Evolutionary conservation across 2,888 invertebrate genomes (phyloP).

Genomic region (Taenaris catops): DNA sequence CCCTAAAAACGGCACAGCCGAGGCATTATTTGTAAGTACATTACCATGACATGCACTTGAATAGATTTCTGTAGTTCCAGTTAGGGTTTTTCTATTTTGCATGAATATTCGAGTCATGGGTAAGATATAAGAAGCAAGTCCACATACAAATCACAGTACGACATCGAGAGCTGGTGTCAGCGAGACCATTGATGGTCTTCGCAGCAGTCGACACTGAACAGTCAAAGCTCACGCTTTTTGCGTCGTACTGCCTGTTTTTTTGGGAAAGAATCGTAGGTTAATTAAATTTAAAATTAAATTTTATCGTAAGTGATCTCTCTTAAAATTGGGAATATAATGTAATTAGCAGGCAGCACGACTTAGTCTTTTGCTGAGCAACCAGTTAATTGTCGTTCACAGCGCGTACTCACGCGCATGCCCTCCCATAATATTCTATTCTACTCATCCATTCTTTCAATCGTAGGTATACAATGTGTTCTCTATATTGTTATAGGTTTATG

Average conservation of each 20-base stretch:
- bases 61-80: slow-evolving; percentile 17
- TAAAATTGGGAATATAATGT: no score
- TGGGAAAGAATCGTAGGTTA: no score
- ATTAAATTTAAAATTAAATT: no score
- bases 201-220: slow-evolving; percentile 70
- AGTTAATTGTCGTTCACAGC: slow-evolving; percentile 34
- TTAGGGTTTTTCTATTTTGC: slow-evolving; percentile 10
- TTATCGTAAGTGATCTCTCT: no score
- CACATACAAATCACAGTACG: slow-evolving; percentile 64
- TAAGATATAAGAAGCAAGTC: slow-evolving; percentile 66
- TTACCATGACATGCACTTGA: slow-evolving; percentile 31
- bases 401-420: slow-evolving; percentile 96
- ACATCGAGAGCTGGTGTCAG: slow-evolving; percentile 71
- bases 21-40: slow-evolving; percentile 14
- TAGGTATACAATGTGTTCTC: no score
- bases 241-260: slow-evolving; percentile 61
- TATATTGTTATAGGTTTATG: no score
- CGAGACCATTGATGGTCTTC: slow-evolving; percentile 53
- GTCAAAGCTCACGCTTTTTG: slow-evolving; percentile 66
- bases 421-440: no score
- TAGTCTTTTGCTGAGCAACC: slow-evolving; percentile 23
- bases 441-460: no score
- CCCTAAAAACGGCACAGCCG: slow-evolving; percentile 44
- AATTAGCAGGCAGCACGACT: slow-evolving; percentile 64
- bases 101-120: slow-evolving; percentile 30